These are phyloP conservation scores for Stegodyphus mimosarum DNA, from an alignment of 1,140 invertebrate species.

Conservation along the genomic window DNA sequence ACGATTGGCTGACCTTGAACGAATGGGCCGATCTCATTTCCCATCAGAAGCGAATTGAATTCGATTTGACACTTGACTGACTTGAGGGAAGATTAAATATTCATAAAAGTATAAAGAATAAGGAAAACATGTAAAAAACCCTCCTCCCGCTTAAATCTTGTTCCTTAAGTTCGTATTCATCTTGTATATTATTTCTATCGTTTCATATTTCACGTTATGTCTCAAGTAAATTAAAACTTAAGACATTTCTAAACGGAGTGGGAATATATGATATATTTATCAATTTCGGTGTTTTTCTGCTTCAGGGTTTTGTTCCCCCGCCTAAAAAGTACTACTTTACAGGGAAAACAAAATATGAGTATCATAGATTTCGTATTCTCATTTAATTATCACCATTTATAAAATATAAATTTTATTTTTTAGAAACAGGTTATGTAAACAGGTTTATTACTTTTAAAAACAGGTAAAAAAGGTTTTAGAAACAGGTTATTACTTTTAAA, in stretches of 20 bases:
- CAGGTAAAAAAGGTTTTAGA: no score
- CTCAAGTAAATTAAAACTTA: no score
- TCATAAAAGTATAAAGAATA: constrained; percentile 4
- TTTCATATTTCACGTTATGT: neutral
- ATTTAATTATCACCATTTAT: no score
- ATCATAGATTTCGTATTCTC: no score
- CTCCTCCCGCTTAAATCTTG: neutral
- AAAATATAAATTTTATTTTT: no score
- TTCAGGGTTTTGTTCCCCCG: no score
- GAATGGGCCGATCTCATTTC: constrained; percentile 27
- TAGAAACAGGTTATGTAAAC: no score
- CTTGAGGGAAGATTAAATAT: constrained; percentile 24
- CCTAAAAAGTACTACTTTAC: neutral
- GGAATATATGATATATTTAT: no score
- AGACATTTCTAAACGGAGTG: no score
- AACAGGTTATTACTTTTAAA: no score
- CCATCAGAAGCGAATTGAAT: constrained; percentile 38
- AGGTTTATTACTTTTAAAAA: no score
- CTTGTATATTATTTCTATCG: neutral
- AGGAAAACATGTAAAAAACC: neutral
- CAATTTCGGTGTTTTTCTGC: no score
- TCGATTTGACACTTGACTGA: constrained; percentile 52
- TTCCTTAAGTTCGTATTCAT: neutral
- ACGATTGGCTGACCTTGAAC: constrained; percentile 31
- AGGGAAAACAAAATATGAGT: neutral